Percentiles rank a stretch among this genome's conserved stretches.
Evolutionary conservation across 2,797 vertebrate genomes (phyloP).

Genomic region (Coendou prehensilis): DNA sequence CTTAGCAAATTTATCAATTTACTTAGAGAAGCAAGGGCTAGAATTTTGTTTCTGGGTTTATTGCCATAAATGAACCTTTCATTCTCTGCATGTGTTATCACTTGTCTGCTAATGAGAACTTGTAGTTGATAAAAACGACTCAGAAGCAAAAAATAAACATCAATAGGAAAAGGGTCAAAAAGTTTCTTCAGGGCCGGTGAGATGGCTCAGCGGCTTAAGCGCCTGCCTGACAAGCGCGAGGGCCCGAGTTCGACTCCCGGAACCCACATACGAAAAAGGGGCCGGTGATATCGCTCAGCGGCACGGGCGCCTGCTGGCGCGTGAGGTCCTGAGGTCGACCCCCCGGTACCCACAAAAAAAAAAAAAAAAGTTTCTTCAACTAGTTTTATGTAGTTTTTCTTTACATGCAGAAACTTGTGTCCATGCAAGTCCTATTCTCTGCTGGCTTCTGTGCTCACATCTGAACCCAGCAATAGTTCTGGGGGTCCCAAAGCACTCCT

Average conservation of each 20-base stretch:
- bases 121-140: not conserved
- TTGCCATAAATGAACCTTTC: not conserved
- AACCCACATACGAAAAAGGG: too few relatives aligned
- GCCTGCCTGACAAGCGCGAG: too few relatives aligned
- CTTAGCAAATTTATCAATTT: not conserved
- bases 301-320: too few relatives aligned
- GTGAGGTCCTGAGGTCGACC: too few relatives aligned
- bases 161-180: not conserved
- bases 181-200: too few relatives aligned
- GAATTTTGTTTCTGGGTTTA: not conserved
- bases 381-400: not conserved
- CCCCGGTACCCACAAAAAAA: too few relatives aligned
- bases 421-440: not conserved
- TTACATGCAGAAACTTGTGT: not conserved
- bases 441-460: not conserved
- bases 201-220: too few relatives aligned
- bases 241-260: too few relatives aligned
- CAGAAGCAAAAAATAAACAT: slow-evolving; percentile 25
- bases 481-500: not conserved
- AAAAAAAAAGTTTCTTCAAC: not conserved
- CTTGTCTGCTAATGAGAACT: slow-evolving; percentile 5
- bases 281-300: too few relatives aligned
- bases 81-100: not conserved
- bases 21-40: not conserved
- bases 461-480: accelerated